Conservation (phyloP, 1,140 invertebrate genomes). For the Globodera rostochiensis region DNA sequence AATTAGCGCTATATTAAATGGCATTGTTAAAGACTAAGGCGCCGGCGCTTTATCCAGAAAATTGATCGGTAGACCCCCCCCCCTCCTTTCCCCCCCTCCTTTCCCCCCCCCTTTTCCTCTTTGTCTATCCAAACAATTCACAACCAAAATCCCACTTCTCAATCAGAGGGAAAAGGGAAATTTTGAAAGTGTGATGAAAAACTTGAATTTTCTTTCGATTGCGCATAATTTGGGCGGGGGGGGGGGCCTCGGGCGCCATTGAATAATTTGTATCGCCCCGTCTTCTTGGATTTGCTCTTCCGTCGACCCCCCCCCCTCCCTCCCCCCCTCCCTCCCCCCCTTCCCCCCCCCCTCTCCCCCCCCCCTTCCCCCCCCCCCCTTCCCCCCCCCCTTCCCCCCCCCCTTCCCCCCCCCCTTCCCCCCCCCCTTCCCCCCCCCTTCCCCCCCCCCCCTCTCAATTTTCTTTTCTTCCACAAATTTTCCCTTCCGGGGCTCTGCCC, state of each 20-base stretch:
- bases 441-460: not conserved
- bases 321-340: too few relatives aligned
- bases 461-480: not conserved
- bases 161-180: not conserved
- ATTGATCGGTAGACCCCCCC: too few relatives aligned
- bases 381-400: too few relatives aligned
- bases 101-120: too few relatives aligned
- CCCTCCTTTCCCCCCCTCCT: too few relatives aligned
- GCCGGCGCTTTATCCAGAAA: too few relatives aligned
- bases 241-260: not conserved
- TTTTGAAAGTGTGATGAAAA: not conserved
- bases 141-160: not conserved
- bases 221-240: not conserved
- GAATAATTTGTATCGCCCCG: not conserved
- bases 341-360: too few relatives aligned
- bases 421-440: too few relatives aligned
- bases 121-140: not conserved
- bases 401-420: too few relatives aligned
- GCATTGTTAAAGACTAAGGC: too few relatives aligned
- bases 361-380: too few relatives aligned
- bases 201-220: not conserved
- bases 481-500: not conserved
- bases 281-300: not conserved
- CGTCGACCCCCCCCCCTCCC: not conserved
- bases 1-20: too few relatives aligned